Percentiles rank a stretch among this genome's conserved stretches.
Conservation (phyloP, 2,888 invertebrate genomes). For the Lampropteryx suffumata region DNA sequence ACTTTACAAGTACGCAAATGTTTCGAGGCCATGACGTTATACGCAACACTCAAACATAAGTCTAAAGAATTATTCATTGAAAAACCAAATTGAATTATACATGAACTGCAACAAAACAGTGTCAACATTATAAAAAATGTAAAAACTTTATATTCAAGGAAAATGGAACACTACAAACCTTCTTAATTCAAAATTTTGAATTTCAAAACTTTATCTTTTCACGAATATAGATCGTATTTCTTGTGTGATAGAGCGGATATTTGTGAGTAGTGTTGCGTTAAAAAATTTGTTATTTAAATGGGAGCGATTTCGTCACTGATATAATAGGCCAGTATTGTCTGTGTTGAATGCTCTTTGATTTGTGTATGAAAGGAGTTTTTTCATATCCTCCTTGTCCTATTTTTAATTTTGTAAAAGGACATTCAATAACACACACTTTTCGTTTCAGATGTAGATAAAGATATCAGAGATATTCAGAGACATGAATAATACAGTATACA, state of each 20-base stretch:
- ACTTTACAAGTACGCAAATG: slow-evolving; percentile 13
- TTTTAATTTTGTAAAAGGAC: slow-evolving; percentile 17
- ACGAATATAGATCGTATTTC: slow-evolving; percentile 9
- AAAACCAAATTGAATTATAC: slow-evolving; percentile 18
- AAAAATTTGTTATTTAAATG: slow-evolving; percentile 38
- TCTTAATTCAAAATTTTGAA: slow-evolving; percentile 17
- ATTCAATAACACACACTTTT: slow-evolving; percentile 4
- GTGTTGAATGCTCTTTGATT: slow-evolving; percentile 25
- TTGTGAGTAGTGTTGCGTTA: background rate
- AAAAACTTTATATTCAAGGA: slow-evolving; percentile 31
- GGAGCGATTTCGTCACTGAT: slow-evolving; percentile 44
- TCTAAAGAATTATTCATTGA: slow-evolving; percentile 11
- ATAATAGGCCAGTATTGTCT: slow-evolving; percentile 34
- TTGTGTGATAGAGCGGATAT: background rate
- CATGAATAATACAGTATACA: too few relatives aligned
- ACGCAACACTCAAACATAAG: background rate
- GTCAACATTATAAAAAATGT: slow-evolving; percentile 26
- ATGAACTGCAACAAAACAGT: slow-evolving; percentile 24
- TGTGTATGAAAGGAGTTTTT: slow-evolving; percentile 27
- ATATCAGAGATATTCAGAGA: too few relatives aligned
- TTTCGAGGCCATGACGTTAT: slow-evolving; percentile 12
- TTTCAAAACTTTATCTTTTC: slow-evolving; percentile 3
- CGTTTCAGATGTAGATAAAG: slow-evolving; percentile 8
- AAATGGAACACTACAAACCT: slow-evolving; percentile 34
- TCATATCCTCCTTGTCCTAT: slow-evolving; percentile 9